These are phyloP conservation scores for Asarcornis scutulata DNA, from an alignment of 2,113 vertebrate species.

Conservation along the genomic window DNA sequence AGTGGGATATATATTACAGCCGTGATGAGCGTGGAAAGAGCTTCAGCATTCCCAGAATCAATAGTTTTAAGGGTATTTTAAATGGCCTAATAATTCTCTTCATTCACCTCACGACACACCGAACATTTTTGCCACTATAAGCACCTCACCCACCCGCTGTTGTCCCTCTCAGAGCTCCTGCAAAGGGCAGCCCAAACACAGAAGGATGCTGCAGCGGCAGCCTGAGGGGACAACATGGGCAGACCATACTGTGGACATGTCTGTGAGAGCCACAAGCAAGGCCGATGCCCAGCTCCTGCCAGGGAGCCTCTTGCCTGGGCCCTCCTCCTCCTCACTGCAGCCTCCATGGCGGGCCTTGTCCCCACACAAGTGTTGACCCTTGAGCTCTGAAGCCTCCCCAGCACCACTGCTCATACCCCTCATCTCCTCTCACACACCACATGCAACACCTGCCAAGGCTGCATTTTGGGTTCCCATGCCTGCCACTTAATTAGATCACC, in stretches of 20 bases:
- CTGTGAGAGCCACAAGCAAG: background rate
- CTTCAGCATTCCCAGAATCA: background rate
- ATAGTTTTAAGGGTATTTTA: background rate
- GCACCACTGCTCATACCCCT: no score
- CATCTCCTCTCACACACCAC: accelerated
- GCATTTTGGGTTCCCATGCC: conserved; percentile 28
- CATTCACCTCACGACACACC: background rate
- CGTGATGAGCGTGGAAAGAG: background rate
- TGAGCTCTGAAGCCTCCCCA: background rate
- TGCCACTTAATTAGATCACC: conserved; percentile 42
- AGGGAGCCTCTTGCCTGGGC: background rate
- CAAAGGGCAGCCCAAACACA: background rate
- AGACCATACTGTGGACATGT: background rate
- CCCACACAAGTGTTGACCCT: background rate
- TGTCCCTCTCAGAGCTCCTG: background rate
- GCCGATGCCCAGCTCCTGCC: background rate
- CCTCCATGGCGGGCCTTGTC: background rate
- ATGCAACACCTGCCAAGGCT: background rate
- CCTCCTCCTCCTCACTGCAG: background rate
- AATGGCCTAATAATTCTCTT: background rate
- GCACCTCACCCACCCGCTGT: background rate
- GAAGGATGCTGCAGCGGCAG: background rate
- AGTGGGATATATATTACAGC: background rate
- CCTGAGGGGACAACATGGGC: background rate
- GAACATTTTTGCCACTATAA: background rate